These are phyloP conservation scores for Pissodes strobi DNA, from an alignment of 1,140 invertebrate genomes.

Conservation along the genomic window DNA sequence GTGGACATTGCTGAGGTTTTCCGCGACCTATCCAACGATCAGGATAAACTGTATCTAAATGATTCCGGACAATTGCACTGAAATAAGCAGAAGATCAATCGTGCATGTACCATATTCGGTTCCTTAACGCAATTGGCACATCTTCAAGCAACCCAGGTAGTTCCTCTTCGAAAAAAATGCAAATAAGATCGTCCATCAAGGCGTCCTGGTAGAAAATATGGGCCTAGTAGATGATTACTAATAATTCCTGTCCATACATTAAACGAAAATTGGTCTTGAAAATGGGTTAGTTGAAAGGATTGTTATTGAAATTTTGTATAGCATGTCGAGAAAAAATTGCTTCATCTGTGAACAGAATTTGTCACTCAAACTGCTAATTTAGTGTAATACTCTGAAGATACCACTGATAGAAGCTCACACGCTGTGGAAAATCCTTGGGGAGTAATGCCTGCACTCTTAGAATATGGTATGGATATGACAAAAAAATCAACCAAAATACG, in stretches of 20 bases:
- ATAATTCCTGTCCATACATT: constrained; percentile 13
- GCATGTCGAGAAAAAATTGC: no score
- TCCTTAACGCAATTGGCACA: not conserved
- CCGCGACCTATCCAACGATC: constrained; percentile 49
- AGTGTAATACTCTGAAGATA: not conserved
- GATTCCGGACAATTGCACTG: constrained; percentile 1
- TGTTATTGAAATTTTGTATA: no score
- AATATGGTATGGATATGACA: no score
- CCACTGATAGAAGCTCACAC: no score
- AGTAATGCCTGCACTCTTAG: no score
- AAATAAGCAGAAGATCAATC: not conserved
- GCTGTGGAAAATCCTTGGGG: no score
- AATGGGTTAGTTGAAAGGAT: no score
- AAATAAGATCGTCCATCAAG: constrained; percentile 6
- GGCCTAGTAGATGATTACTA: constrained; percentile 6
- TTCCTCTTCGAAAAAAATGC: constrained; percentile 8
- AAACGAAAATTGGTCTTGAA: constrained; percentile 7
- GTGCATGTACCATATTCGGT: not conserved
- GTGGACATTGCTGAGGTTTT: no score
- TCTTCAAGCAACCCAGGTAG: constrained; percentile 8
- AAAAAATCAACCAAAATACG: no score
- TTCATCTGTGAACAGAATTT: constrained; percentile 3
- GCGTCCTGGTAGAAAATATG: constrained; percentile 2
- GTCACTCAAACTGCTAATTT: not conserved
- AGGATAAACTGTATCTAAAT: constrained; percentile 5